phyloP scores from a whole-genome alignment of 2,797 vertebrate genomes.

The Trichosurus vulpecula region DNA sequence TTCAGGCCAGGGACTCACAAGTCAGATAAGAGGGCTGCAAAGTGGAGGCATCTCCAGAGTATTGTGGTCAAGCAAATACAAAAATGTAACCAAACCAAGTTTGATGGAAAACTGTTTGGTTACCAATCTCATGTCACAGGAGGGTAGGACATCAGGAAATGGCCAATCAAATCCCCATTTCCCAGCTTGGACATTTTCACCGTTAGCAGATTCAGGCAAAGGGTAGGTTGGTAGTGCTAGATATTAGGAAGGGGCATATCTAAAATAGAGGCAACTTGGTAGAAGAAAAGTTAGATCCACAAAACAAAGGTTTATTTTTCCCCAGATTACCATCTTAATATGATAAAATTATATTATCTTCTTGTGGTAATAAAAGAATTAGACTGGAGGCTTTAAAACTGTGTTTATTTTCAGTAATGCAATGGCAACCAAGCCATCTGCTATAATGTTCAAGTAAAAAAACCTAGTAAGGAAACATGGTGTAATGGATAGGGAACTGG shows the following conservation, averaged over 20 bases:
- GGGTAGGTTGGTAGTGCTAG: not conserved
- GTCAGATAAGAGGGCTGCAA: not conserved
- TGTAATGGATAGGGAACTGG: not conserved
- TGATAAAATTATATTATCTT: not conserved
- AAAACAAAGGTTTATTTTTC: not conserved
- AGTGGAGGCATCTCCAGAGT: not conserved
- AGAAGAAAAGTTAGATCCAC: not conserved
- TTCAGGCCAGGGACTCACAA: not conserved
- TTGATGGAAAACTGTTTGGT: not conserved
- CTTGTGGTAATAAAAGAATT: not conserved
- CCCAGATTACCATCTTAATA: not conserved
- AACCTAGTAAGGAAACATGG: not conserved
- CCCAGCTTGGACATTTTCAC: not conserved
- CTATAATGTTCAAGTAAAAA: not conserved
- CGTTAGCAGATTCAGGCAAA: not conserved
- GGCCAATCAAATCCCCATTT: not conserved
- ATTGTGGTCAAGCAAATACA: not conserved
- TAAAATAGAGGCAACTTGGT: not conserved
- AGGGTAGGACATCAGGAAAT: not conserved
- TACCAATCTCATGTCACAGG: not conserved
- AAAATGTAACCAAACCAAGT: not conserved
- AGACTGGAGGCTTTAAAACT: not conserved
- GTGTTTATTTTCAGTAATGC: not conserved
- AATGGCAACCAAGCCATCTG: conserved; percentile 5
- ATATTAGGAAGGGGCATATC: not conserved